Percentiles rank a stretch among this genome's conserved stretches.
Evolutionary conservation across 2,888 invertebrate genomes (phyloP).

Genomic region (Phortica magna): DNA sequence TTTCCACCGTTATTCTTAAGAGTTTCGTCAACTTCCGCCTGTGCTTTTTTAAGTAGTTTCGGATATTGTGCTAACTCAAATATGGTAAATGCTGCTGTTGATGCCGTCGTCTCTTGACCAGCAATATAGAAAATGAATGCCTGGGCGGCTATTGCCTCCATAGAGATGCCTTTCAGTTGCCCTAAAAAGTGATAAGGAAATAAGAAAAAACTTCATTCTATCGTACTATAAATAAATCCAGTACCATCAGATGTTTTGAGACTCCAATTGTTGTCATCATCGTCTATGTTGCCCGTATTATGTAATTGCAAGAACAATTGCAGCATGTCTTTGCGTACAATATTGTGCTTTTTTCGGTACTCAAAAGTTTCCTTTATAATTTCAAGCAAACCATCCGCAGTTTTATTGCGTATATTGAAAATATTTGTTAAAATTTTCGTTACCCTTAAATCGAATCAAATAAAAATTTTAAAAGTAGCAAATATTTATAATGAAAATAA

Average conservation of each 20-base stretch:
- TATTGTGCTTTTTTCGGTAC: constrained; percentile 75
- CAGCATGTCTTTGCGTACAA: constrained; percentile 77
- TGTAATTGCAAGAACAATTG: constrained; percentile 78
- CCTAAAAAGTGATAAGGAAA: constrained; percentile 40
- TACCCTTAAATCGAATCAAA: too few relatives aligned
- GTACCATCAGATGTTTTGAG: not conserved
- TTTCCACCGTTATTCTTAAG: constrained; percentile 63
- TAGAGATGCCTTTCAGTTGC: constrained; percentile 60
- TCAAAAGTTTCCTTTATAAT: constrained; percentile 77
- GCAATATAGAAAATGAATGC: constrained; percentile 77
- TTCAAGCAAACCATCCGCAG: constrained; percentile 58
- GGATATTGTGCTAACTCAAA: constrained; percentile 77
- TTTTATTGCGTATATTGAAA: constrained; percentile 56
- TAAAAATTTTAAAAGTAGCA: not conserved
- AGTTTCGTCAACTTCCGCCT: constrained; percentile 73
- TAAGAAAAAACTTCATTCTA: too few relatives aligned
- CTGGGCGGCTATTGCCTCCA: constrained; percentile 74
- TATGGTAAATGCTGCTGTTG: constrained; percentile 74
- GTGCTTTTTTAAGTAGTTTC: constrained; percentile 69
- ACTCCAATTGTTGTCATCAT: constrained; percentile 62
- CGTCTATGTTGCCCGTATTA: constrained; percentile 69
- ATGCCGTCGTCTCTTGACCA: constrained; percentile 78
- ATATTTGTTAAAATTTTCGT: constrained; percentile 55
- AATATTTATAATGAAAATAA: not conserved
- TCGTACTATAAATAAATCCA: not conserved